Evolutionary conservation across 2,888 invertebrate genomes (phyloP).

Genomic region (Strigamia crassipes): DNA sequence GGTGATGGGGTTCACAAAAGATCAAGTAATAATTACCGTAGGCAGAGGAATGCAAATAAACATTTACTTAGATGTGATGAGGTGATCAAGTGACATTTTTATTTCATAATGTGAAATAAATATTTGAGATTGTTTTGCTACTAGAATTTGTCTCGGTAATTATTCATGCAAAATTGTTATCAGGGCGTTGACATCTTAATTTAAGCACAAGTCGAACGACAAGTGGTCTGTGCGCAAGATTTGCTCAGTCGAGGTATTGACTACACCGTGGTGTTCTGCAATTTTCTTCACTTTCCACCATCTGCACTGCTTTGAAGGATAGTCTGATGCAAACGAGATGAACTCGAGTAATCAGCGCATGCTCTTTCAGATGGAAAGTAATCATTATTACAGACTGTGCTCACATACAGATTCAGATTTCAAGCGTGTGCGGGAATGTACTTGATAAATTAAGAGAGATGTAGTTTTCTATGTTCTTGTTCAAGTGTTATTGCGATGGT

Average conservation of each 20-base stretch:
- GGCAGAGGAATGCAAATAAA: background rate
- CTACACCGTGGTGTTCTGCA: background rate
- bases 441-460: background rate
- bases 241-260: conserved; percentile 2
- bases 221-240: conserved; percentile 1
- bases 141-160: background rate
- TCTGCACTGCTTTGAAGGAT: background rate
- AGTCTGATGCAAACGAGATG: background rate
- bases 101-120: background rate
- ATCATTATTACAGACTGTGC: conserved; percentile 4
- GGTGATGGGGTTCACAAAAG: background rate
- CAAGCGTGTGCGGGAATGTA: background rate
- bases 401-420: background rate
- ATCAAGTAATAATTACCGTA: background rate
- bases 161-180: background rate
- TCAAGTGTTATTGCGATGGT: too few relatives aligned
- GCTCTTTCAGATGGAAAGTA: conserved; percentile 1
- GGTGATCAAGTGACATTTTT: background rate
- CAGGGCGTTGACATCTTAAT: background rate
- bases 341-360: background rate
- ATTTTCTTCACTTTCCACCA: background rate
- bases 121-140: too few relatives aligned
- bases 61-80: background rate
- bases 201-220: background rate
- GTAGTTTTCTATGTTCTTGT: background rate